Conservation (phyloP, 2,888 invertebrate genomes). For the Syrista parreyssii region DNA sequence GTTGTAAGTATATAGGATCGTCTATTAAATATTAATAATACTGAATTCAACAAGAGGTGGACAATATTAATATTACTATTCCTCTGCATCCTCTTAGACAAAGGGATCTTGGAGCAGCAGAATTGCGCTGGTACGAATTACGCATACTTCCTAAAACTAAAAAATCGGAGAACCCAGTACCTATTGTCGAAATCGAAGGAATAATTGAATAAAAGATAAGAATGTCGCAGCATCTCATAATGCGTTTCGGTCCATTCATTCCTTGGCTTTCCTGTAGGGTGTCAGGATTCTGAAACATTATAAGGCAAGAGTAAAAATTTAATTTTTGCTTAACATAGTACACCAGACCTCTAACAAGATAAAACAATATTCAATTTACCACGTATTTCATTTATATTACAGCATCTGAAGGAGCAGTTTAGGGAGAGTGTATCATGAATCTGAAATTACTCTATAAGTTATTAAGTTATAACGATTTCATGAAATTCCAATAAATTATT, state of each 20-base stretch:
- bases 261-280: too few species aligned
- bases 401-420: neutral
- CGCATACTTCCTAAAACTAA: slow-evolving; percentile 43
- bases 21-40: slow-evolving; percentile 1
- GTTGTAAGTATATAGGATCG: slow-evolving; percentile 34
- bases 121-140: slow-evolving; percentile 54
- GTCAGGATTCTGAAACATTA: neutral
- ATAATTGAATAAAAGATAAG: slow-evolving; percentile 27
- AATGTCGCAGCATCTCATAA: neutral
- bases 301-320: neutral
- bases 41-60: neutral
- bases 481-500: neutral
- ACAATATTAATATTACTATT: slow-evolving; percentile 9
- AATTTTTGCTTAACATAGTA: neutral
- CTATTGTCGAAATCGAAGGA: slow-evolving; percentile 36
- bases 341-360: neutral
- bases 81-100: slow-evolving; percentile 38
- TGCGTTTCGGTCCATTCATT: neutral
- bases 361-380: neutral
- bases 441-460: neutral
- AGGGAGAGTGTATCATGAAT: neutral
- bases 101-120: slow-evolving; percentile 50
- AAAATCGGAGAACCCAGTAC: slow-evolving; percentile 24
- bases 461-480: neutral
- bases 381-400: neutral